phyloP scores from a whole-genome alignment of 2,888 invertebrate species.

The Scelioninae gen. 2 region DNA sequence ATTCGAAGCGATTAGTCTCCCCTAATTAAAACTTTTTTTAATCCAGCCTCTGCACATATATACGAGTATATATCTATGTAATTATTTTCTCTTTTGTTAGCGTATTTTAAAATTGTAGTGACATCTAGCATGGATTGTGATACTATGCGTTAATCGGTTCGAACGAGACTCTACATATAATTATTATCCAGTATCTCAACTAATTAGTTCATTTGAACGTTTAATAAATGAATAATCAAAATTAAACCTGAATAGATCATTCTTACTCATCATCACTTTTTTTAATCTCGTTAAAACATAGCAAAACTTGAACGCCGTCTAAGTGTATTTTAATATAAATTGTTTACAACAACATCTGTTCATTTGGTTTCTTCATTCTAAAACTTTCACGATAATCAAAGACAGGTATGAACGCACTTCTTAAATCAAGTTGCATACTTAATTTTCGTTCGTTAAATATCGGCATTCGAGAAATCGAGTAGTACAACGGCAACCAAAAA shows the following conservation, averaged over 20 bases:
- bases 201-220: too few species aligned
- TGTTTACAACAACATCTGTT: constrained; percentile 68
- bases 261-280: constrained; percentile 1
- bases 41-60: too few species aligned
- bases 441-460: constrained; percentile 30
- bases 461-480: constrained; percentile 36
- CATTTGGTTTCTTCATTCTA: background rate
- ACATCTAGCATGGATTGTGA: too few species aligned
- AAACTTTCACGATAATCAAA: constrained; percentile 30
- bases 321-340: constrained; percentile 68
- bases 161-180: too few species aligned
- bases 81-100: too few species aligned
- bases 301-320: constrained; percentile 67
- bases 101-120: too few species aligned
- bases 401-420: constrained; percentile 52
- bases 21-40: too few species aligned
- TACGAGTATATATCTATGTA: too few species aligned
- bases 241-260: constrained; percentile 29
- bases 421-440: constrained; percentile 31
- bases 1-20: too few species aligned
- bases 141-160: too few species aligned
- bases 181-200: too few species aligned
- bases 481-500: constrained; percentile 5
- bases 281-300: constrained; percentile 67
- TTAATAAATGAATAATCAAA: background rate